Evolutionary conservation across 2,797 vertebrate species (phyloP), one percentile per base, ranked within the genome.

Genomic region (Myotis pilosus): DNA sequence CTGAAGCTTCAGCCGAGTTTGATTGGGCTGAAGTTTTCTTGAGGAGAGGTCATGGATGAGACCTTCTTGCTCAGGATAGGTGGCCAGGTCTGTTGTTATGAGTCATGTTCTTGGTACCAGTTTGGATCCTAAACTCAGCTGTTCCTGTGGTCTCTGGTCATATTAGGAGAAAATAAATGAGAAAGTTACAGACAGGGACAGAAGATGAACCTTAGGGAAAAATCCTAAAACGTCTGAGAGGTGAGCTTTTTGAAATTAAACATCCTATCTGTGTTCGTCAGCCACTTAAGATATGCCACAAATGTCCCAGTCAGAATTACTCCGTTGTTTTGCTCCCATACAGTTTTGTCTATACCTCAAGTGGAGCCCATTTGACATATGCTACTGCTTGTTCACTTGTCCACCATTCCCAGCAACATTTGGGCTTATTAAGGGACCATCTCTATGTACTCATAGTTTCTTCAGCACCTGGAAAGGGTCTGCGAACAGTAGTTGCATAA

Each of bases 241-340:
- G 15, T 28, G 38, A 49, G 5, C 11, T 13, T 90, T 85, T 89
- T 53, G 8, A 78, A 89, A 84, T 47, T 53, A 68, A 81, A n/a
- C 17, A 53, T 47, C 33, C 15, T 30, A 28, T 47, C 25, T 60
- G 81, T 2, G 2, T 66, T 49, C 10, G 4, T 44, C 76, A 89
- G 17, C 19, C 36, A 82, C 51, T 68, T 88, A 53, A 87, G 28
- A 80, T 25, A 33, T 15, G 38, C 44, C 66, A 53, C 55, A 80
- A 41, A 51, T 36, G 75, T 55, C 16, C 38, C n/a, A 36, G n/a
- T 30, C 51, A 64, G 28, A 55, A 30, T 6, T 16, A 12, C 8
- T 66, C 33, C 28, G 11, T 38, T 3, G 15, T 64, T 28, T 9
- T 53, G 36, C 28, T 75, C 12, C 53, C 2, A 2, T 12, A 38